Conservation (phyloP, 2,113 vertebrate species). For the Notarius quadriscutis region DNA sequence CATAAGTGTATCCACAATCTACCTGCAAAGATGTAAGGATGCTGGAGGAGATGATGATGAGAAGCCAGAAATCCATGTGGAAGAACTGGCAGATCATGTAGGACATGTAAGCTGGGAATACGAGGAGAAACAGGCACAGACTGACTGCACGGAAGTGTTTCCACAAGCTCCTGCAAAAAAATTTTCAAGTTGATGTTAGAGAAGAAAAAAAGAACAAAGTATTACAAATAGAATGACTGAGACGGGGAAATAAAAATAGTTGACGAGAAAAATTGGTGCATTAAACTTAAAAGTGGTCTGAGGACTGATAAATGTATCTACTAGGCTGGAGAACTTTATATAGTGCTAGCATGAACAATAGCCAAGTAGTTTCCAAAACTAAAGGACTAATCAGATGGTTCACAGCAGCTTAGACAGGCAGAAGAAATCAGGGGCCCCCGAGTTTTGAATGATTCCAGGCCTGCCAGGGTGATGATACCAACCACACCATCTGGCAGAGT, state of each 20-base stretch:
- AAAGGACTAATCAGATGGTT: too few species aligned
- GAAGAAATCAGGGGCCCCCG: too few species aligned
- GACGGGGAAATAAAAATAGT: neutral
- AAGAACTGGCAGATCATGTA: slow-evolving; percentile 99
- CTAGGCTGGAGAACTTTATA: neutral
- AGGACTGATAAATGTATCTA: neutral
- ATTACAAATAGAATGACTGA: neutral
- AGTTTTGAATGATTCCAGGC: too few species aligned
- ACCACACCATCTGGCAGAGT: too few species aligned
- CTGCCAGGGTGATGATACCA: too few species aligned
- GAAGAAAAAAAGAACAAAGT: neutral
- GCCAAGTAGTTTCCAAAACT: too few species aligned
- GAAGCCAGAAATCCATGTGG: slow-evolving; percentile 99
- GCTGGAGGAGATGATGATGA: slow-evolving; percentile 98
- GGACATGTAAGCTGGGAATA: slow-evolving; percentile 97
- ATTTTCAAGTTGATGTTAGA: neutral
- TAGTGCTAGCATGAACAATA: too few species aligned
- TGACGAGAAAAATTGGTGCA: neutral
- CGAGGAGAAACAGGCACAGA: slow-evolving; percentile 88
- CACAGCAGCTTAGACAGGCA: too few species aligned
- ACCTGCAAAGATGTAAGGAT: slow-evolving; percentile 98
- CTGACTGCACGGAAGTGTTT: slow-evolving; percentile 97
- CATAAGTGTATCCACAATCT: slow-evolving; percentile 40
- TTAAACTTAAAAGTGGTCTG: neutral
- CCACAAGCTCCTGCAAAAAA: slow-evolving; percentile 86